phyloP scores from a whole-genome alignment of 2,888 invertebrate genomes.

The Pasiphila rectangulata region DNA sequence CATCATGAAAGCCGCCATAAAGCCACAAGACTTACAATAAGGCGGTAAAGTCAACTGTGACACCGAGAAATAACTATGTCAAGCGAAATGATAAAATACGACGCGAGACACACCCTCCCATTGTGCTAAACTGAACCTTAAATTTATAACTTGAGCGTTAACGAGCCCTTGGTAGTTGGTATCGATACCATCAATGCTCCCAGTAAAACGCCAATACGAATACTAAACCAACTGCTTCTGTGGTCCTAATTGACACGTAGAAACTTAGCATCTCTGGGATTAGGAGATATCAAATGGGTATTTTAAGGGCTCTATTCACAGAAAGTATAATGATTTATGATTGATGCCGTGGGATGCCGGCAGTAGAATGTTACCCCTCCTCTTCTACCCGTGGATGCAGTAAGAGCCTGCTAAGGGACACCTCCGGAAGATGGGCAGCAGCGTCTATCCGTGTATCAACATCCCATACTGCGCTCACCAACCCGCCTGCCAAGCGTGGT shows the following conservation, averaged over 20 bases:
- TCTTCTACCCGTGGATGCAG: too few species aligned
- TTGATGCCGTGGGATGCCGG: too few species aligned
- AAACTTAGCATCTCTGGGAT: slow-evolving; percentile 6
- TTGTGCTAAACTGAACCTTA: slow-evolving; percentile 52
- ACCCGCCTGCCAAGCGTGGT: too few species aligned
- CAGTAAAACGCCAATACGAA: slow-evolving; percentile 48
- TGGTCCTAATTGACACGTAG: slow-evolving; percentile 25
- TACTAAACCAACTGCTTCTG: slow-evolving; percentile 35
- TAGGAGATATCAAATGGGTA: too few species aligned
- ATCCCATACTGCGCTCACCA: too few species aligned
- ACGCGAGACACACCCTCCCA: slow-evolving; percentile 52
- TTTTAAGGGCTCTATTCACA: too few species aligned
- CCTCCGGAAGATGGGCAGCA: too few species aligned
- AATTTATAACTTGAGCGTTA: slow-evolving; percentile 70
- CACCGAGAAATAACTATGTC: slow-evolving; percentile 21
- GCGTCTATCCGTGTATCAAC: too few species aligned
- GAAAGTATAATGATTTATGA: too few species aligned
- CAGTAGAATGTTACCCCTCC: too few species aligned
- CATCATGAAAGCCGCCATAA: slow-evolving; percentile 1
- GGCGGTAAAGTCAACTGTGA: slow-evolving; percentile 10
- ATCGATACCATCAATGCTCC: slow-evolving; percentile 60
- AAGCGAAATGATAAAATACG: slow-evolving; percentile 35
- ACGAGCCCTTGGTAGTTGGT: slow-evolving; percentile 56
- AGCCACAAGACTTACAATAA: slow-evolving; percentile 6
- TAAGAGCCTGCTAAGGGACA: too few species aligned